Conservation (phyloP, 2,113 vertebrate species). For the Phaethornis superciliosus region DNA sequence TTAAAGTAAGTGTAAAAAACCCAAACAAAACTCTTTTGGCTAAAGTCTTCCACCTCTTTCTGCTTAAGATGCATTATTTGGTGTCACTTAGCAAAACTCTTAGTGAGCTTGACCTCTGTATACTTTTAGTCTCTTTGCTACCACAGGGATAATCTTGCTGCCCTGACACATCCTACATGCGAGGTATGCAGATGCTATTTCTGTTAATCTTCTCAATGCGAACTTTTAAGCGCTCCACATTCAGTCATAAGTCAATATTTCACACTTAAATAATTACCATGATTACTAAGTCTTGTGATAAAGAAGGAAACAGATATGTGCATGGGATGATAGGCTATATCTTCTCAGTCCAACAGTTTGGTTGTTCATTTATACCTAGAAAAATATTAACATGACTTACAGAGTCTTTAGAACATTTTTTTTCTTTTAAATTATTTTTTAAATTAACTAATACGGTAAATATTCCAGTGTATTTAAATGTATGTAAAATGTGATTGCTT, state of each 20-base stretch:
- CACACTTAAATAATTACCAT: background rate
- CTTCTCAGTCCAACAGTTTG: background rate
- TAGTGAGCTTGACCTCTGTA: background rate
- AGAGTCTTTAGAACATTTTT: background rate
- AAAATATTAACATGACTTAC: background rate
- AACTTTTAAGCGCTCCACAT: background rate
- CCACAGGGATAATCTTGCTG: background rate
- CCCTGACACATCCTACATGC: background rate
- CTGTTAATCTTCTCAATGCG: background rate
- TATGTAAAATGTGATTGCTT: background rate
- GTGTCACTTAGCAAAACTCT: background rate
- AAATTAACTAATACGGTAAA: background rate
- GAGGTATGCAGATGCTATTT: background rate
- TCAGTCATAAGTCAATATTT: background rate
- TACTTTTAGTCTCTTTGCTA: background rate
- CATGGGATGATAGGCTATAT: background rate
- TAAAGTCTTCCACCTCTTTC: background rate
- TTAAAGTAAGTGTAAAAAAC: background rate
- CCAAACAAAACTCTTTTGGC: background rate
- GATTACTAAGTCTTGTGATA: background rate
- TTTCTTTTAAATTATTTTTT: background rate
- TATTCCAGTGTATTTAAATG: background rate
- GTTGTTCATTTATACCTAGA: background rate
- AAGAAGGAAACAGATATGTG: background rate
- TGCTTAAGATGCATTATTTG: background rate